Evolutionary conservation across 2,113 vertebrate species (phyloP), one percentile per base, ranked within the genome.

Genomic region (Otocyon megalotis): DNA sequence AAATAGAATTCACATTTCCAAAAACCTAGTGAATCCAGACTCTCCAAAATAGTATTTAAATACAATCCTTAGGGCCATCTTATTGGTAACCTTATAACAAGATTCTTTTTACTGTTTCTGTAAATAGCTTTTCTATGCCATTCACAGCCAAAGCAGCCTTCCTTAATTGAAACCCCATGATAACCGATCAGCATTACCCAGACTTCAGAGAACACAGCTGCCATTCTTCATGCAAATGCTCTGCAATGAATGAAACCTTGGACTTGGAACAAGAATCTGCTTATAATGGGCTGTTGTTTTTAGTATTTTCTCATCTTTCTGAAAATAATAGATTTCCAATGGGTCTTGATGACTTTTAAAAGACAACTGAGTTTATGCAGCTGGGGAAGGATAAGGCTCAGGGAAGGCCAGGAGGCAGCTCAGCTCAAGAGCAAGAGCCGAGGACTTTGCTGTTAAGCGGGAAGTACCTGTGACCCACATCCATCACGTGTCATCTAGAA

Each of bases 91-190:
- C 53, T 88, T 93, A 71, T 53, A 85, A 63, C 28, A 93, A 93
- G 69, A 88, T 35, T 32, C 58, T 35, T 50, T 87, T 22, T 58
- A 65, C 28, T 24, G 48, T 86, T 71, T 96, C 88, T 87, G 48
- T 80, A 96, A 97, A 90, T 24, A 95, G 88, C 60, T 54, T 87
- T 89, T 80, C 88, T 28, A 35, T 3, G 89, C 53, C 60, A 69
- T 87, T 74, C 54, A 26, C 16, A 67, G 85, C 37, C 22, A 11
- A 62, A 30, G 2, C 26, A 65, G 96, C 85, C 96, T 93, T 96
- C 85, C 96, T 93, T 96, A 93, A 48, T 65, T 10, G 24, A 91
- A 96, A 65, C 43, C 85, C 77, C 85, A 48, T 0, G 15, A 30
- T 20, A 77, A 76, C 22, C 58, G 85, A 84, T n/a, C 71, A 28